These are phyloP conservation scores for Copsychus sechellarum DNA, from an alignment of 2,113 vertebrate species.

Conservation along the genomic window DNA sequence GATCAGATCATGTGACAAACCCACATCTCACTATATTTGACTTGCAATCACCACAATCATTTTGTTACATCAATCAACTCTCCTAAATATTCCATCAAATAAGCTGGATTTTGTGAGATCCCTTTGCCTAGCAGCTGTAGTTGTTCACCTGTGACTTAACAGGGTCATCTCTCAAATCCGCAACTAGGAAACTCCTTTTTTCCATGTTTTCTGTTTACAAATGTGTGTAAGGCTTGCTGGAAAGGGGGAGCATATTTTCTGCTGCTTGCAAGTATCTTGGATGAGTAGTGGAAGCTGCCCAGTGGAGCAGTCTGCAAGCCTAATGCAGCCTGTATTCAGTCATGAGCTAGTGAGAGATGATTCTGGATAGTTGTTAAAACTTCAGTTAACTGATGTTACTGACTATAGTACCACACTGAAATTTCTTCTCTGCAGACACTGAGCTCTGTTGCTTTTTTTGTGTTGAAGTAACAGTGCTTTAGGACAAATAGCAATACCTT, in stretches of 20 bases:
- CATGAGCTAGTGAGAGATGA: background rate
- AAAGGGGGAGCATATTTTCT: background rate
- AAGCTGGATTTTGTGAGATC: background rate
- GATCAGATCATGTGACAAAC: background rate
- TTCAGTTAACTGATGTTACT: background rate
- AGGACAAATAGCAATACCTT: background rate
- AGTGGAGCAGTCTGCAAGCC: background rate
- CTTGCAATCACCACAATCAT: background rate
- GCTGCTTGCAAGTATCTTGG: background rate
- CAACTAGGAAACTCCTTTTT: background rate
- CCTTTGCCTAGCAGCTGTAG: background rate
- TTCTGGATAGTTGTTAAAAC: background rate
- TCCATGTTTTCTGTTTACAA: background rate
- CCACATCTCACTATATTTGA: background rate
- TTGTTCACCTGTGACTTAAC: background rate
- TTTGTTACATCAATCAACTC: background rate
- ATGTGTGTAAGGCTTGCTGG: accelerated
- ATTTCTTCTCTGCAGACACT: background rate
- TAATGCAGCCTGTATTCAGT: background rate
- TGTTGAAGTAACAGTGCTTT: background rate
- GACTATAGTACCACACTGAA: background rate
- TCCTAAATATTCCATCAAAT: background rate
- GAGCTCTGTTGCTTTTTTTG: background rate
- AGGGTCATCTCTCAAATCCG: background rate
- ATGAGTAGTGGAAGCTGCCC: background rate